These are phyloP conservation scores for Phodopus roborovskii DNA, from an alignment of 2,113 vertebrate species.

Conservation along the genomic window DNA sequence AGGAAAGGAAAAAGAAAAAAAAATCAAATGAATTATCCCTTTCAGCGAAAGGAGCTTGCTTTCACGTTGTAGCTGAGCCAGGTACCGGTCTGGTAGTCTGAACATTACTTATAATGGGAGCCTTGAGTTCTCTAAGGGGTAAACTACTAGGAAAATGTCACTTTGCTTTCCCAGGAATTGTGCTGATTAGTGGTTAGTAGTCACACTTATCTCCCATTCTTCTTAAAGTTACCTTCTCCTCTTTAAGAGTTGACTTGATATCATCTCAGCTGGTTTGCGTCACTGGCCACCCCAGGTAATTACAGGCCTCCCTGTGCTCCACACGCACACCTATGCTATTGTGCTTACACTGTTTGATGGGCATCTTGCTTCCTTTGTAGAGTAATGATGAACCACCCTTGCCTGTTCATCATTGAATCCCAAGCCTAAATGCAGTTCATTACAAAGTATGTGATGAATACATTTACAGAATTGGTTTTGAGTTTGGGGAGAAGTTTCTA, in stretches of 20 bases:
- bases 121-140: conserved; percentile 8
- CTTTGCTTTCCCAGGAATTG: conserved; percentile 16
- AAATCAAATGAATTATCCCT: neutral
- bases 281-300: neutral
- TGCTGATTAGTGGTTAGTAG: neutral
- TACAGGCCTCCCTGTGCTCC: neutral
- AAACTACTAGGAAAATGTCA: neutral
- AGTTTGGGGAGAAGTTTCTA: conserved; percentile 42
- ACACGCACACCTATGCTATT: neutral
- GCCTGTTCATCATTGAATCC: neutral
- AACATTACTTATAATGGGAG: neutral
- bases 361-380: neutral
- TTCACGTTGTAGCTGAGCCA: neutral
- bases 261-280: neutral
- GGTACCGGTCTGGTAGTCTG: neutral
- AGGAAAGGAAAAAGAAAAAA: neutral
- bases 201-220: neutral
- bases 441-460: conserved; percentile 4
- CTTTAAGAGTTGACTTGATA: neutral
- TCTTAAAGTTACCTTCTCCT: no score
- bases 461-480: conserved; percentile 26
- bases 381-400: neutral
- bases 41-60: neutral
- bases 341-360: neutral
- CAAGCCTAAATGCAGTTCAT: neutral